Evolutionary conservation across 2,888 invertebrate species (phyloP), one percentile per base, ranked within the genome.

Genomic region (Cryptus armator): DNA sequence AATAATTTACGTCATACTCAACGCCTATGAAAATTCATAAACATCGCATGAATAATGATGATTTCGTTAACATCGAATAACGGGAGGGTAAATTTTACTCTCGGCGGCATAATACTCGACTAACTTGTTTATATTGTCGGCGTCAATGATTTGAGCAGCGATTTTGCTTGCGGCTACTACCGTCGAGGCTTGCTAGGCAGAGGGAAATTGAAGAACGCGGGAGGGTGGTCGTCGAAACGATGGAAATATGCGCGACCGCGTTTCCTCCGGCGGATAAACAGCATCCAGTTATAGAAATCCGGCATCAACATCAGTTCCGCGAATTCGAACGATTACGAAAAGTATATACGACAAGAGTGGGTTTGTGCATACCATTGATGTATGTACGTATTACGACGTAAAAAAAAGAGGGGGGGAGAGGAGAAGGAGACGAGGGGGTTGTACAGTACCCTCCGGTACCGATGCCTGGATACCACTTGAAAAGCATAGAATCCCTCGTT

Each of bases 251-350:
- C 16, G 66, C 71, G 53, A 72, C 72, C 72, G 46, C 51, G 46
- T 44, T 72, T 48, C 43, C 53, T 29, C 48, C 10, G 51, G 37
- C 67, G 48, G 53, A 19, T 12, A 78, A 29, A 37, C 32, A 32
- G n/a, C 24, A 29, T 29, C 32, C 32, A 62, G 32, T 32, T 6
- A n/a, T 32, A 24, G 14, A 14, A 32, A 32, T 56, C 56, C 51
- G 66, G 48, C 16, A 72, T 77, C 24, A 56, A 71, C 32, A 78
- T 67, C 51, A 46, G 29, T 78, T 67, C 51, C 67, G 62, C 44
- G 56, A 83, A 83, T 68, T 78, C 83, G 62, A 72, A 48, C 59
- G 67, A 78, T 74, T 78, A 78, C 59, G 78, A 74, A 72, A 67
- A 67, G 68, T 72, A 83, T 78, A 72, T 53, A 9, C n/a, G 53